phyloP scores from a whole-genome alignment of 2,113 vertebrate genomes.

The Phrynosoma blainvillii region DNA sequence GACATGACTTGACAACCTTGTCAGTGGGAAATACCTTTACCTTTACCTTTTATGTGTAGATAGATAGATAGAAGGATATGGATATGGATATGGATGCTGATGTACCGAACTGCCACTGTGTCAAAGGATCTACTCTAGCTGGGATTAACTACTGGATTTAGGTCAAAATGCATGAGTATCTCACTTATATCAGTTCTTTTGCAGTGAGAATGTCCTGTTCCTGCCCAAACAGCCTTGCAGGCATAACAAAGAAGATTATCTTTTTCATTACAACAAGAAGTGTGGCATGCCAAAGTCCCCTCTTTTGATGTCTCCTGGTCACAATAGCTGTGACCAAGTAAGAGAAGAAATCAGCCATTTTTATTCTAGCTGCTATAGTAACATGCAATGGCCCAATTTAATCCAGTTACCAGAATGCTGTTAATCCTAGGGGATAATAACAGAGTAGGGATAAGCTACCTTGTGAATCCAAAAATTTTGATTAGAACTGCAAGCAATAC shows the following conservation, averaged over 20 bases:
- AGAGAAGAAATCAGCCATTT: conserved; percentile 39
- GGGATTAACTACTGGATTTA: too few relatives aligned
- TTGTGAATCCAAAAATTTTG: conserved; percentile 32
- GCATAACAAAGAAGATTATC: background rate
- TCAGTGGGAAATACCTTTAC: too few relatives aligned
- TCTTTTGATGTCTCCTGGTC: conserved; percentile 44
- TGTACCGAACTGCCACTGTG: too few relatives aligned
- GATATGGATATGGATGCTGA: too few relatives aligned
- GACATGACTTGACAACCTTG: too few relatives aligned
- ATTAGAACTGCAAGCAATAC: conserved; percentile 29
- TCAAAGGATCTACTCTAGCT: too few relatives aligned
- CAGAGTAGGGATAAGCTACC: conserved; percentile 36
- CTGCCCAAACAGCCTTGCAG: background rate
- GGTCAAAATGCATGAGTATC: too few relatives aligned
- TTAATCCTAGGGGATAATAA: conserved; percentile 55
- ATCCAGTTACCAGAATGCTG: conserved; percentile 51
- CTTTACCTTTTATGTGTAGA: too few relatives aligned
- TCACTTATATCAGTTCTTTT: background rate
- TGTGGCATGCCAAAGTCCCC: conserved; percentile 20
- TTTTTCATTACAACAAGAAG: background rate
- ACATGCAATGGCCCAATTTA: conserved; percentile 59
- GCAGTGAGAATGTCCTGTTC: conserved; percentile 19
- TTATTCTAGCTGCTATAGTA: conserved; percentile 64
- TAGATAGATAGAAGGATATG: too few relatives aligned
- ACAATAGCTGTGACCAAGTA: conserved; percentile 21